phyloP scores from a whole-genome alignment of 2,797 vertebrate genomes.

The Etheostoma perlongum region DNA sequence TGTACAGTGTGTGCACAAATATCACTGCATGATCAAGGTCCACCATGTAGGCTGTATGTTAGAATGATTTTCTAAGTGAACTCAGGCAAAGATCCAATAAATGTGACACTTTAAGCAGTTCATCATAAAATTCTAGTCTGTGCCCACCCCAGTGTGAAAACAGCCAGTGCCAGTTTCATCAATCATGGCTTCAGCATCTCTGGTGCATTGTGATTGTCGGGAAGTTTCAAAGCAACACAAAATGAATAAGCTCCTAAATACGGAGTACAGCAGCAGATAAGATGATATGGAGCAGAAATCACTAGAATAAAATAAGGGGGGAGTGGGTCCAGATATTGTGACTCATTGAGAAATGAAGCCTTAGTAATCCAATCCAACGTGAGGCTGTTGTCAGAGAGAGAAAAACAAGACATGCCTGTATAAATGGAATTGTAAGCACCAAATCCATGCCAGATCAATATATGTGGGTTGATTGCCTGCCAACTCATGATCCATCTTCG shows the following conservation, averaged over 20 bases:
- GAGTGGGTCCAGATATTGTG: background rate
- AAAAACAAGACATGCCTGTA: slow-evolving; percentile 27
- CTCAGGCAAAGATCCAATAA: slow-evolving; percentile 11
- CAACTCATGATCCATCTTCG: slow-evolving; percentile 53
- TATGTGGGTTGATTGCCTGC: slow-evolving; percentile 44
- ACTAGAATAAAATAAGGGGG: background rate
- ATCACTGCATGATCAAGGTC: background rate
- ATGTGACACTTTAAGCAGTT: slow-evolving; percentile 10
- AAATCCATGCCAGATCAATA: slow-evolving; percentile 54
- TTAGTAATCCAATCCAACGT: slow-evolving; percentile 36
- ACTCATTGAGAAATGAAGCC: slow-evolving; percentile 29
- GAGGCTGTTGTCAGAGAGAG: slow-evolving; percentile 32
- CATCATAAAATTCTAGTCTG: slow-evolving; percentile 20
- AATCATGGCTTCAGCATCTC: slow-evolving; percentile 38
- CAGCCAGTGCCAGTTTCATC: slow-evolving; percentile 31
- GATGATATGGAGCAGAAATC: slow-evolving; percentile 31
- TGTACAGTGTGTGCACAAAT: background rate
- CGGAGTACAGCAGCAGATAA: slow-evolving; percentile 23
- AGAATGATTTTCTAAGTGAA: background rate
- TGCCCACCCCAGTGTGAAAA: slow-evolving; percentile 33
- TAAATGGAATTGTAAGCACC: slow-evolving; percentile 51
- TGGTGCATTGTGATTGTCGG: slow-evolving; percentile 36
- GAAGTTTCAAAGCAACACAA: slow-evolving; percentile 39
- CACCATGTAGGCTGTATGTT: slow-evolving; percentile 8
- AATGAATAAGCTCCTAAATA: slow-evolving; percentile 19